Conservation (phyloP, 2,888 invertebrate genomes). For the Sthenelais limicola region DNA sequence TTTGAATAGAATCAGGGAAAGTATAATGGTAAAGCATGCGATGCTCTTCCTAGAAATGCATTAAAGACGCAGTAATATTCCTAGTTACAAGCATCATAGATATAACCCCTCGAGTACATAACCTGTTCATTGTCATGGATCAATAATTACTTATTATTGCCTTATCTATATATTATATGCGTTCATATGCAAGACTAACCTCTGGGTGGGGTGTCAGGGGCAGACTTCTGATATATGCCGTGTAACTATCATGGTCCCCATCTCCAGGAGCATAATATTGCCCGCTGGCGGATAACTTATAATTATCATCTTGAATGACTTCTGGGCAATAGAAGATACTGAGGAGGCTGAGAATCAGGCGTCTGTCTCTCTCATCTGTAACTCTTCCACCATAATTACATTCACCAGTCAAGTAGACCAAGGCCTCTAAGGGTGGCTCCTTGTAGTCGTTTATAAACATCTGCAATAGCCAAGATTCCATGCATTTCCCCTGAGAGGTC, state of each 20-base stretch:
- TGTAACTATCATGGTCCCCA: constrained; percentile 64
- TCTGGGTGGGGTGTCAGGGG: constrained; percentile 70
- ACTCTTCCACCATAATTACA: constrained; percentile 73
- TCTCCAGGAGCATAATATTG: constrained; percentile 66
- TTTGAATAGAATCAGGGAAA: no score
- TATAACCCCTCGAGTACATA: no score
- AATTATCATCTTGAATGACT: constrained; percentile 60
- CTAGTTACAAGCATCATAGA: no score
- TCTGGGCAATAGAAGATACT: constrained; percentile 65
- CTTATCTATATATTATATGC: not conserved
- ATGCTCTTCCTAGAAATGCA: no score
- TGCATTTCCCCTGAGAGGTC: not conserved
- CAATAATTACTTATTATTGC: not conserved
- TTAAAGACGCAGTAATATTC: no score
- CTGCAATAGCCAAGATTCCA: not conserved
- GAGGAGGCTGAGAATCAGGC: constrained; percentile 68
- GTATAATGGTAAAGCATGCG: no score
- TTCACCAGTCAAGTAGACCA: constrained; percentile 71
- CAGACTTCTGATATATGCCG: constrained; percentile 67
- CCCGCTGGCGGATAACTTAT: constrained; percentile 66
- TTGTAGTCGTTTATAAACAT: constrained; percentile 62
- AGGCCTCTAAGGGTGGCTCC: constrained; percentile 69
- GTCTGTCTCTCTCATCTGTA: constrained; percentile 70
- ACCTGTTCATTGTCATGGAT: no score
- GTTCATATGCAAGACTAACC: constrained; percentile 56